These are phyloP conservation scores for Melipona bicolor DNA, from an alignment of 2,888 invertebrate species.

Conservation along the genomic window DNA sequence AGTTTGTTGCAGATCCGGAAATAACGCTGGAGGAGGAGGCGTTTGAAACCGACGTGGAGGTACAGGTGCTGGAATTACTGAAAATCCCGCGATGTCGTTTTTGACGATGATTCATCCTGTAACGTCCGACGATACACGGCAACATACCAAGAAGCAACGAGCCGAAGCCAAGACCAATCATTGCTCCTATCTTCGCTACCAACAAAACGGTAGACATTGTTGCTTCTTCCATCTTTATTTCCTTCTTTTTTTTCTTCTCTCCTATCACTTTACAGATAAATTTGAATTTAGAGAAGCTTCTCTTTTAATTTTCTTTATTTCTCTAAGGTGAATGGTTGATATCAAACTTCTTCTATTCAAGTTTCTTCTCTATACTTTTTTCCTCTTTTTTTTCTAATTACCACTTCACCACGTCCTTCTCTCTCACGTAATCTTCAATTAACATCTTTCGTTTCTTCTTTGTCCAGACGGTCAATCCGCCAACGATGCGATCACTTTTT, in stretches of 20 bases:
- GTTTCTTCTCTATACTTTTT: not conserved
- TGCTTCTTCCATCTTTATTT: slow-evolving; percentile 65
- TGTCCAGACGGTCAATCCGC: not conserved
- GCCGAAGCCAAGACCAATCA: slow-evolving; percentile 86
- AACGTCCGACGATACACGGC: slow-evolving; percentile 85
- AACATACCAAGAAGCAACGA: slow-evolving; percentile 87
- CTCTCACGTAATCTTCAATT: slow-evolving; percentile 8
- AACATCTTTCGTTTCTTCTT: slow-evolving; percentile 35
- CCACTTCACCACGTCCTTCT: slow-evolving; percentile 36
- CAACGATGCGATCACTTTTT: slow-evolving; percentile 35
- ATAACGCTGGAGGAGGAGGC: slow-evolving; percentile 65
- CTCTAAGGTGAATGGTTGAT: not conserved
- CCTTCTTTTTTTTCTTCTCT: not conserved
- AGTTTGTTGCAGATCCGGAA: slow-evolving; percentile 54
- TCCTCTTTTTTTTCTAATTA: not conserved
- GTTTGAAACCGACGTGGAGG: slow-evolving; percentile 74
- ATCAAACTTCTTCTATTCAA: not conserved
- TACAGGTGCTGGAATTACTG: slow-evolving; percentile 75
- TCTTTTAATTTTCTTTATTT: not conserved
- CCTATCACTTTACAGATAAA: not conserved
- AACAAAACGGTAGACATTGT: slow-evolving; percentile 78
- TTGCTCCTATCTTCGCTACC: slow-evolving; percentile 86
- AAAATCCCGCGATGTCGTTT: slow-evolving; percentile 74
- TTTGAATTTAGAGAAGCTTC: not conserved
- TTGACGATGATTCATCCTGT: slow-evolving; percentile 67